Evolutionary conservation across 2,797 vertebrate genomes (phyloP).

Genomic region (Ficedula albicollis): DNA sequence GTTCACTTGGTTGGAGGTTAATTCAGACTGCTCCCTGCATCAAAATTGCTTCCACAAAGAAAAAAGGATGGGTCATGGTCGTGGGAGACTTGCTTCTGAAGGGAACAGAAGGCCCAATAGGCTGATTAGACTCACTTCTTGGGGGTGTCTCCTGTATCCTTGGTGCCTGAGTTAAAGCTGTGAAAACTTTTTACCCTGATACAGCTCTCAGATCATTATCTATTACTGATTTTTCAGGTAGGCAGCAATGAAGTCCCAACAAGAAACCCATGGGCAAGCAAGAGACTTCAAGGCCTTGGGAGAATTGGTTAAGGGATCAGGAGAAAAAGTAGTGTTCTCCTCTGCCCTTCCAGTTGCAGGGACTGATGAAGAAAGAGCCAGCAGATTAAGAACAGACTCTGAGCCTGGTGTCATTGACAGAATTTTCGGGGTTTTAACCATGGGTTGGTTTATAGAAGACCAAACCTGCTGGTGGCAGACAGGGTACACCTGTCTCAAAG

Average conservation of each 20-base stretch:
- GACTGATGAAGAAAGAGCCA: neutral
- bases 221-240: neutral
- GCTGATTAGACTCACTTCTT: neutral
- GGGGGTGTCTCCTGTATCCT: neutral
- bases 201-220: neutral
- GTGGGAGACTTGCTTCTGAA: neutral
- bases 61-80: neutral
- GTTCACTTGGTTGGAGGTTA: neutral
- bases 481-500: neutral
- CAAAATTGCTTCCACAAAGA: neutral
- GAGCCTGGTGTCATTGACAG: neutral
- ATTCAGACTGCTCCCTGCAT: neutral
- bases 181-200: neutral
- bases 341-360: neutral
- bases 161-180: fast-evolving
- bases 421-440: neutral
- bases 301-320: neutral
- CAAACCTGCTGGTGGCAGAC: neutral
- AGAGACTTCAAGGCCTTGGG: neutral
- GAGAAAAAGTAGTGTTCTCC: neutral
- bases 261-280: neutral
- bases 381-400: neutral
- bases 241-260: neutral
- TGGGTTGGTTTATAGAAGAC: neutral
- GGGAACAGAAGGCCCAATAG: neutral